Percentiles rank a stretch among this genome's conserved stretches.
These are phyloP conservation scores for Stegostoma tigrinum DNA, from an alignment of 2,113 vertebrate genomes.

Conservation along the genomic window DNA sequence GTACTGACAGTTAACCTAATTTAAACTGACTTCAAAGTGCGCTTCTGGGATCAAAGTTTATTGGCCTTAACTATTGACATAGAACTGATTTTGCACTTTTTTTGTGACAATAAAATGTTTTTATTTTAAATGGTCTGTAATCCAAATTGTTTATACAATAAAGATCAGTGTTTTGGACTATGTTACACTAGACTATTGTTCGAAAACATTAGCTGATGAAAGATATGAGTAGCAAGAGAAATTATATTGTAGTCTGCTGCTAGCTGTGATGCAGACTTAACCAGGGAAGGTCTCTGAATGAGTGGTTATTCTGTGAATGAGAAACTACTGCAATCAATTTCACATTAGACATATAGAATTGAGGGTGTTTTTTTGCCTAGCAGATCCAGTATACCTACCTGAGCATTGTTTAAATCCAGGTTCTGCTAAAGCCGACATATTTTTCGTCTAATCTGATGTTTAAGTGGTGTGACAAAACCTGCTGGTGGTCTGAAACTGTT, in stretches of 20 bases:
- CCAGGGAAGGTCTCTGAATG: not conserved
- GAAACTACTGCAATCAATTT: not conserved
- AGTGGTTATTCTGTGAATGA: not conserved
- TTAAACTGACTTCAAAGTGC: not conserved
- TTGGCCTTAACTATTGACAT: constrained; percentile 5
- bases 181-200: not conserved
- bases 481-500: not conserved
- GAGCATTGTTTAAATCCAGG: not conserved
- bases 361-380: not conserved
- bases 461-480: not conserved
- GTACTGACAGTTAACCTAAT: constrained; percentile 9
- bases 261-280: not conserved
- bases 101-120: not conserved
- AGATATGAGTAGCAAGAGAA: not conserved
- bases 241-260: not conserved
- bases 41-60: constrained; percentile 19
- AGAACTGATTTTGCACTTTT: constrained; percentile 30
- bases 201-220: not conserved
- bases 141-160: constrained; percentile 7
- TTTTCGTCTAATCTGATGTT: not conserved
- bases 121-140: constrained; percentile 10
- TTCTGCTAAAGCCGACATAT: not conserved
- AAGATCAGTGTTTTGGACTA: constrained; percentile 4
- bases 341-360: not conserved
- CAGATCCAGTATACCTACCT: not conserved